Conservation (phyloP, 2,888 invertebrate genomes). For the Thera obeliscata region DNA sequence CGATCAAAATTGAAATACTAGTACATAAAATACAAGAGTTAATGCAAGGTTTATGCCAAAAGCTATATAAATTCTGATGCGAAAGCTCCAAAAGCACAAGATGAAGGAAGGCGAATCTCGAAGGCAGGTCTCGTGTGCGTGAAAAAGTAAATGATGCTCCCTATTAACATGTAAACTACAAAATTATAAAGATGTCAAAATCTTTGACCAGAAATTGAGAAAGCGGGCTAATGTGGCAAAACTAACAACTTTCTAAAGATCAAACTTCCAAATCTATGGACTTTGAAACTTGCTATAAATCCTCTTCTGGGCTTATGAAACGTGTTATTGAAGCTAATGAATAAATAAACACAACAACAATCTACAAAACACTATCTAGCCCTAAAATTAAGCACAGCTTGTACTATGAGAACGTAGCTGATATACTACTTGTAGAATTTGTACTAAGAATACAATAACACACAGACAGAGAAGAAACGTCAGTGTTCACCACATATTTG, state of each 20-base stretch:
- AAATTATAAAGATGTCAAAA: slow-evolving; percentile 17
- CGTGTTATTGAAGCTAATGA: background rate
- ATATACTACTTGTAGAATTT: no score
- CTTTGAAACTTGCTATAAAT: slow-evolving; percentile 38
- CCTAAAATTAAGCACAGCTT: no score
- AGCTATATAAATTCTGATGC: slow-evolving; percentile 26
- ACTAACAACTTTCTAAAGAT: slow-evolving; percentile 55
- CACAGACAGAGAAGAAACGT: no score
- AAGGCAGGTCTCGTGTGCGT: background rate
- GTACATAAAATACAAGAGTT: slow-evolving; percentile 40
- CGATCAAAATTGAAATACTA: slow-evolving; percentile 46
- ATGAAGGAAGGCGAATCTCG: slow-evolving; percentile 12
- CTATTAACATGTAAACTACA: slow-evolving; percentile 23
- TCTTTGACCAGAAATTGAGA: slow-evolving; percentile 32
- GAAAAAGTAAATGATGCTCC: slow-evolving; percentile 19
- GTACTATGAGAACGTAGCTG: no score
- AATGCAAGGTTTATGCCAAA: slow-evolving; percentile 31
- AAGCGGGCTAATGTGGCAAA: slow-evolving; percentile 40
- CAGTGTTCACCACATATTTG: no score
- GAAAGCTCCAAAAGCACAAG: slow-evolving; percentile 26
- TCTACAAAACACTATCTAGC: no score
- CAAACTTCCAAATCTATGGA: slow-evolving; percentile 38
- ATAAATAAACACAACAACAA: no score
- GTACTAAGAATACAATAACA: no score
- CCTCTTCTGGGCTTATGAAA: slow-evolving; percentile 21